Base-by-base conservation (phyloP, 2,888 invertebrate species). In the Drosophila planitibia region DNA sequence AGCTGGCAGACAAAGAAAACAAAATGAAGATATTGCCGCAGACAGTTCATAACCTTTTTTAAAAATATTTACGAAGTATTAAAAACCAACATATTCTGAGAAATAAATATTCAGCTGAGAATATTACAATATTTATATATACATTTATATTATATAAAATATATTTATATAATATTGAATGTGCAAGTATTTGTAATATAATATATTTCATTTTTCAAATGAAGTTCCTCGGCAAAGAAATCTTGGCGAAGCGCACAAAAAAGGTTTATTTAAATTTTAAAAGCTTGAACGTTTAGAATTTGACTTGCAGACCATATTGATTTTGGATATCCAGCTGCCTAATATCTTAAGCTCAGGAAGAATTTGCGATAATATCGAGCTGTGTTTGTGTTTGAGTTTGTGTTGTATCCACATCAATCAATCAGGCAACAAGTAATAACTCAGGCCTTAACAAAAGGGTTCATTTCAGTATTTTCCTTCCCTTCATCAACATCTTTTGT, bases 391-490 rank as follows among this genome's bases (percentile, higher is more conserved):
- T 79, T 60, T 49, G n/a, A 71, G 68, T 52, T 70, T 52, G 51
- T 41, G 70, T 74, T 89, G 70, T 73, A 81, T 81, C 72, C 69
- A 84, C 84, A 81, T 84, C 83, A 83, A 84, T 84, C 83, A 84
- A 86, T 84, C 89, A 89, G 84, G 83, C 83, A 84, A 84, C 83
- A 84, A 84, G 89, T 84, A 85, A 87, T 83, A 87, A 85, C 88
- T 87, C 88, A 83, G 88, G 67, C 82, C 70, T 82, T 37, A 74
- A 77, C 75, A 84, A 82, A 73, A 77, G 81, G 73, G 73, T 72
- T 79, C 78, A 53, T 58, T 72, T 65, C 53, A 55, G 32, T 68
- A 65, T 72, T 72, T 76, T 69, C 59, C 59, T 58, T 41, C 59
- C 30, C 51, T 55, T 62, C 49, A 61, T 59, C 53, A 53, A 44